A percentile compares a stretch with the other conserved stretches of the same genome.
Conservation (phyloP, 2,888 invertebrate species). For the Lepidochitona cinerea region DNA sequence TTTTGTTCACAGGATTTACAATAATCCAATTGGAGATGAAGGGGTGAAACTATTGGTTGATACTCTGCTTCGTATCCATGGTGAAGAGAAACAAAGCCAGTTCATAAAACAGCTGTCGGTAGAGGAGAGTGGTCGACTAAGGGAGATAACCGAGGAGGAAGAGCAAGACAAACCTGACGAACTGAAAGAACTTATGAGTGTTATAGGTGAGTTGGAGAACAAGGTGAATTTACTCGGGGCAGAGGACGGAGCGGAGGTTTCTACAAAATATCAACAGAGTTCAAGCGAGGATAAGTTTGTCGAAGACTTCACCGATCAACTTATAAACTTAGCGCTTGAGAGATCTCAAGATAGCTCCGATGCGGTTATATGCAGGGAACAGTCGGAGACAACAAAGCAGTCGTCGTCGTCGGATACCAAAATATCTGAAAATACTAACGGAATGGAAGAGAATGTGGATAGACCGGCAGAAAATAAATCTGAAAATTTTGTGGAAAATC, state of each 20-base stretch:
- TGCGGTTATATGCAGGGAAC: background rate
- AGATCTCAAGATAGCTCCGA: background rate
- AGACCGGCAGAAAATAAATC: background rate
- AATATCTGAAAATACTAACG: background rate
- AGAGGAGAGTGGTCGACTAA: background rate
- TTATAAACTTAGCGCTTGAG: background rate
- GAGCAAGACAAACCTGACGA: background rate
- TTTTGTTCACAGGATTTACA: slow-evolving; percentile 45
- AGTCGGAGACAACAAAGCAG: background rate
- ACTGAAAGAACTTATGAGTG: background rate
- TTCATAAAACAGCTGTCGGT: background rate
- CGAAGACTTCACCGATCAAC: background rate
- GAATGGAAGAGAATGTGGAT: background rate
- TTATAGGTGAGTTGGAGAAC: slow-evolving; percentile 1
- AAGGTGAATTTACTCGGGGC: background rate
- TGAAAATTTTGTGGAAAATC: too few relatives aligned
- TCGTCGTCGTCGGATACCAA: background rate
- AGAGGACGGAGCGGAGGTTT: background rate
- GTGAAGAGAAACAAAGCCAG: background rate
- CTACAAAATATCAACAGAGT: too few relatives aligned
- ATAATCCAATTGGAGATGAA: slow-evolving; percentile 53
- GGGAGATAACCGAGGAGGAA: slow-evolving; percentile 15
- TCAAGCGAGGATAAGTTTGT: background rate
- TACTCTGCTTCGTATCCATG: slow-evolving; percentile 30
- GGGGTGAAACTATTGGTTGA: slow-evolving; percentile 47